Percentiles rank a stretch among this genome's conserved stretches.
Evolutionary conservation across 2,888 invertebrate genomes (phyloP).

Genomic region (Epicampocera succincta): DNA sequence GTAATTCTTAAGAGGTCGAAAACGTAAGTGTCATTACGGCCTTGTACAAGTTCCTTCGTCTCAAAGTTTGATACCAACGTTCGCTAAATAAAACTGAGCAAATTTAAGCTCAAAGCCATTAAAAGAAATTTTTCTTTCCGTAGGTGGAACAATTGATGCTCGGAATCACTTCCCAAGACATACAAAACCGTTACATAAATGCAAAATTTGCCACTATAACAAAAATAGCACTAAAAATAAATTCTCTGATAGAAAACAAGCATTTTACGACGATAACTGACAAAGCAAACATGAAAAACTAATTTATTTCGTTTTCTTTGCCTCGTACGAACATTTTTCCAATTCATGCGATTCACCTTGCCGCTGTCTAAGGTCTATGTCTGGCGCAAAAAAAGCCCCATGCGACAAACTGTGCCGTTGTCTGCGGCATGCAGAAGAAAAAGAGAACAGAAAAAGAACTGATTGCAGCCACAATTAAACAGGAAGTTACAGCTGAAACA

Average conservation of each 20-base stretch:
- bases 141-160: not conserved
- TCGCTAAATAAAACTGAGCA: too few relatives aligned
- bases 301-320: constrained; percentile 76
- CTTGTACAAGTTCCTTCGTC: too few relatives aligned
- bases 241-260: constrained; percentile 71
- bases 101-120: too few relatives aligned
- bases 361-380: constrained; percentile 50
- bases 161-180: constrained; percentile 39
- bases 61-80: too few relatives aligned
- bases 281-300: constrained; percentile 81
- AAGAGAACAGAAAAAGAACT: constrained; percentile 26
- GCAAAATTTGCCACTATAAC: constrained; percentile 25
- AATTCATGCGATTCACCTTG: constrained; percentile 58
- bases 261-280: constrained; percentile 77
- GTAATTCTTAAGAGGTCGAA: too few relatives aligned
- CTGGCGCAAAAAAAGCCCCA: constrained; percentile 13
- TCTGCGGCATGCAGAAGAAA: constrained; percentile 37
- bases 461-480: constrained; percentile 57
- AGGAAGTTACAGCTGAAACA: constrained; percentile 63
- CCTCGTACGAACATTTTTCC: constrained; percentile 39
- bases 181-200: constrained; percentile 62
- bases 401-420: constrained; percentile 59
- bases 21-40: too few relatives aligned
- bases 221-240: constrained; percentile 48
- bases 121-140: too few relatives aligned